These are phyloP conservation scores for Pectinophora gossypiella DNA, from an alignment of 1,140 invertebrate genomes.

Conservation along the genomic window DNA sequence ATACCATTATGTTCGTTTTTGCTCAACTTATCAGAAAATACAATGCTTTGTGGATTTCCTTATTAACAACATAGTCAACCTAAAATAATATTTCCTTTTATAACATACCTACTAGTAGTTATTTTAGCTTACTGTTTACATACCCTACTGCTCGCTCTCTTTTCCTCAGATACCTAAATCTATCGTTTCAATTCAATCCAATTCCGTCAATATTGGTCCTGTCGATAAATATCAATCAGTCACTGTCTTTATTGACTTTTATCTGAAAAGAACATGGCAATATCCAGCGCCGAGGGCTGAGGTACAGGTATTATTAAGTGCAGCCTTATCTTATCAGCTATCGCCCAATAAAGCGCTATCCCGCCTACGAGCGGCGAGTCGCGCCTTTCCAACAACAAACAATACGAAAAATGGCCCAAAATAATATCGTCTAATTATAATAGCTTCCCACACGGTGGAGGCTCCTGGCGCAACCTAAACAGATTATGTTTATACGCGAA, in stretches of 20 bases:
- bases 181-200: too few relatives aligned
- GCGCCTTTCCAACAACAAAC: background rate
- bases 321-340: conserved; percentile 64
- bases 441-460: background rate
- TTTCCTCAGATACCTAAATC: too few relatives aligned
- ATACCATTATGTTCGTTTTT: too few relatives aligned
- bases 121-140: too few relatives aligned
- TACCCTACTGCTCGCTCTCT: too few relatives aligned
- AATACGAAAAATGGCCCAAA: background rate
- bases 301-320: conserved; percentile 44
- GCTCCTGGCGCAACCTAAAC: conserved; percentile 16
- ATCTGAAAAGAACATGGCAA: background rate
- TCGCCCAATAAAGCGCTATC: conserved; percentile 63
- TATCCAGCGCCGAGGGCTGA: background rate
- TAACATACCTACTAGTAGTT: too few relatives aligned
- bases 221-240: background rate
- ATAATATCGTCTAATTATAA: background rate
- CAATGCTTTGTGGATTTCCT: too few relatives aligned
- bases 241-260: background rate
- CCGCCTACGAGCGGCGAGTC: background rate
- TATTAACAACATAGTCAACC: too few relatives aligned
- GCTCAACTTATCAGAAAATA: too few relatives aligned
- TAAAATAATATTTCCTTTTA: too few relatives aligned
- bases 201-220: too few relatives aligned
- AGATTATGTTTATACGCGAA: conserved; percentile 32